Evolutionary conservation across 2,113 vertebrate species (phyloP).

Genomic region (Phalacrocorax aristotelis): DNA sequence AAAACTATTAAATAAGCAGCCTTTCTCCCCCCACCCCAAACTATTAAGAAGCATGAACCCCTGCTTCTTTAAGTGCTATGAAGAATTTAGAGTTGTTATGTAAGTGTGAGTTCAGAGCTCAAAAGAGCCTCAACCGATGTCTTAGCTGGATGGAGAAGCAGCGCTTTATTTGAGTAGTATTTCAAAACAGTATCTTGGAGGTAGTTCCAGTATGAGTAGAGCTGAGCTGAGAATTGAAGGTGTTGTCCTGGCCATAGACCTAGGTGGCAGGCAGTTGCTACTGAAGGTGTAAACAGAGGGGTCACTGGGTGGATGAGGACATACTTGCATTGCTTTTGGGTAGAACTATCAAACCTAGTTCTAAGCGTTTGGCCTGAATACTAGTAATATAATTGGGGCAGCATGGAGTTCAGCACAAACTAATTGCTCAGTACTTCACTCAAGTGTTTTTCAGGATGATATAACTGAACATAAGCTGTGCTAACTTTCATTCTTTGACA

Average conservation of each 20-base stretch:
- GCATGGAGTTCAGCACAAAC: background rate
- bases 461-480: conserved; percentile 12
- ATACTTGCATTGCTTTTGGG: background rate
- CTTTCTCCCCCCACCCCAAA: background rate
- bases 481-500: conserved; percentile 11
- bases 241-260: background rate
- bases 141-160: background rate
- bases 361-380: background rate
- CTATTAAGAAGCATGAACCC: background rate
- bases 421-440: background rate
- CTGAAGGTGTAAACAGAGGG: background rate
- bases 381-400: background rate
- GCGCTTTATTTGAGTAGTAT: background rate
- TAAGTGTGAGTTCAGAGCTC: background rate
- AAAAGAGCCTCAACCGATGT: background rate
- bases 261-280: background rate
- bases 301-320: background rate
- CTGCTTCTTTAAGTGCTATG: background rate
- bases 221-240: background rate
- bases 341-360: background rate
- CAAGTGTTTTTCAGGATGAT: background rate
- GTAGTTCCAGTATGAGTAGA: background rate
- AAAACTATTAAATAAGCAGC: background rate
- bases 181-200: rapidly evolving
- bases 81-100: background rate